These are phyloP conservation scores for Carassius gibelio DNA, from an alignment of 2,113 vertebrate species.

Conservation along the genomic window DNA sequence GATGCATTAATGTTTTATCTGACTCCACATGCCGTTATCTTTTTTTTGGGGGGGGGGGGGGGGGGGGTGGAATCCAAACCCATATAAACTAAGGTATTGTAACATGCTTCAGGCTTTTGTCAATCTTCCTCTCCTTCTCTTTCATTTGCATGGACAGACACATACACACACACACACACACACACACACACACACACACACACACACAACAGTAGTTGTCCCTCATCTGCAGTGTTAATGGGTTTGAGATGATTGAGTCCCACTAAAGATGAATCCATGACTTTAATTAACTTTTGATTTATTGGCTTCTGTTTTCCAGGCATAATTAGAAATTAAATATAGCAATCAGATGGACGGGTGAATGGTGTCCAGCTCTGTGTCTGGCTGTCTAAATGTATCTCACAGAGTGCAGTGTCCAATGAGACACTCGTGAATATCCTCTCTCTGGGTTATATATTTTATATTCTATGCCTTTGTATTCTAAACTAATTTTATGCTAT, in stretches of 20 bases:
- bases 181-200: slow-evolving; percentile 23
- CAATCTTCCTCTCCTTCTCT: slow-evolving; percentile 6
- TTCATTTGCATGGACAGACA: slow-evolving; percentile 38
- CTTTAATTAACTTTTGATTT: slow-evolving; percentile 53
- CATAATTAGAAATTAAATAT: slow-evolving; percentile 46
- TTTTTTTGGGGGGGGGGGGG: no score
- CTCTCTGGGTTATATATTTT: no score
- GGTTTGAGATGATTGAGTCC: slow-evolving; percentile 45
- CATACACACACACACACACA: not conserved
- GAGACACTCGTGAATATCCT: not conserved
- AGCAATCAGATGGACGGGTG: slow-evolving; percentile 36
- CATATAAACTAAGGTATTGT: not conserved
- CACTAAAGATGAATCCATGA: slow-evolving; percentile 42
- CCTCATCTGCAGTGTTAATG: slow-evolving; percentile 52
- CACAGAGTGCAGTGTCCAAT: not conserved
- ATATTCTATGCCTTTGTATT: no score
- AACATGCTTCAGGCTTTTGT: not conserved
- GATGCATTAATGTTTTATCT: not conserved
- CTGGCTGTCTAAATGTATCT: not conserved
- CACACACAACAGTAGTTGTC: slow-evolving; percentile 31
- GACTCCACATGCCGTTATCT: not conserved
- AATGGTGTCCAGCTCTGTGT: not conserved
- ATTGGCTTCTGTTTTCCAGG: slow-evolving; percentile 39
- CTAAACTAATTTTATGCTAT: not conserved
- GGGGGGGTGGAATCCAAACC: not conserved